Evolutionary conservation across 1,140 invertebrate genomes (phyloP).

Genomic region (Sipha flava): DNA sequence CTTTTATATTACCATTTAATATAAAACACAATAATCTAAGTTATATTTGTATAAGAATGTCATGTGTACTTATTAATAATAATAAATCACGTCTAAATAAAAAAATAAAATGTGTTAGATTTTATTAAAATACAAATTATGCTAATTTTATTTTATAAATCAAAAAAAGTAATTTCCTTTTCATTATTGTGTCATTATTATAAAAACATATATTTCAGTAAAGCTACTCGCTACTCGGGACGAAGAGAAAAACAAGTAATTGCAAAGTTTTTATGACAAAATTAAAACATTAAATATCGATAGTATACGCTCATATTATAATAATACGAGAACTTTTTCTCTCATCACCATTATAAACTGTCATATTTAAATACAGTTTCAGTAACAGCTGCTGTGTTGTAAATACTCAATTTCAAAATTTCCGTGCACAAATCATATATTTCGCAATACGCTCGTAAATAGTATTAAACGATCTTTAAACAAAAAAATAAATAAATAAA

Average conservation of each 20-base stretch:
- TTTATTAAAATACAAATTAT: background rate
- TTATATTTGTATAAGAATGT: too few relatives aligned
- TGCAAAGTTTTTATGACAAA: background rate
- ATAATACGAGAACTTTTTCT: background rate
- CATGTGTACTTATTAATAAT: too few relatives aligned
- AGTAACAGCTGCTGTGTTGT: background rate
- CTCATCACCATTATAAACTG: background rate
- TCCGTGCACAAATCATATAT: background rate
- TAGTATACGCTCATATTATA: background rate
- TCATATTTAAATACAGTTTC: background rate
- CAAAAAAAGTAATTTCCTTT: background rate
- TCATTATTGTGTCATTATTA: background rate
- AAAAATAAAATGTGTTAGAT: too few relatives aligned
- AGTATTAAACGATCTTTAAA: background rate
- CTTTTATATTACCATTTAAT: too few relatives aligned
- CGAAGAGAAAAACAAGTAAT: background rate
- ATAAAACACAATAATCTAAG: too few relatives aligned
- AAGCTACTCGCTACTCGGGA: background rate
- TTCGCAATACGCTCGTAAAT: background rate
- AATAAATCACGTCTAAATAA: too few relatives aligned
- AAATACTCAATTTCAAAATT: background rate
- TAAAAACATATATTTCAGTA: background rate
- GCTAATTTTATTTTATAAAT: background rate
- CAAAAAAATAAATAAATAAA: too few relatives aligned
- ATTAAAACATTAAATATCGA: background rate